phyloP scores from a whole-genome alignment of 2,113 vertebrate genomes.

The Probosciger aterrimus region DNA sequence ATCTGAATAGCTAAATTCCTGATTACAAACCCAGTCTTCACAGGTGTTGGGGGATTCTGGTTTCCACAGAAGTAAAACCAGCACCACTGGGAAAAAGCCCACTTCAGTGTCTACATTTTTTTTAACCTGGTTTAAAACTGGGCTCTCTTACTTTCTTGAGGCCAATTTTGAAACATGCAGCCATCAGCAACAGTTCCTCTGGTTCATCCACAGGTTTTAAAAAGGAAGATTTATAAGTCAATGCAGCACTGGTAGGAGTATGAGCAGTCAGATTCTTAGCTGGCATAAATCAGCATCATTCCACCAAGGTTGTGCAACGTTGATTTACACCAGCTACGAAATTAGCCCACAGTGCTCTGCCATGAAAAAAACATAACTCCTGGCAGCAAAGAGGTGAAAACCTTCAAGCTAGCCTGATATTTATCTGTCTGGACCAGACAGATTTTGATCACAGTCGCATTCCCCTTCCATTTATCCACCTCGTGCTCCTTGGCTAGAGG shows the following conservation, averaged over 20 bases:
- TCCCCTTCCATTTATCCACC: background rate
- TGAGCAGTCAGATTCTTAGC: conserved; percentile 10
- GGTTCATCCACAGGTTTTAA: background rate
- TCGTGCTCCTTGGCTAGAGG: background rate
- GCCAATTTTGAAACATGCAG: background rate
- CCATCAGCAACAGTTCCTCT: background rate
- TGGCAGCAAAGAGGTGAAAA: conserved; percentile 41
- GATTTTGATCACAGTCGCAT: conserved; percentile 29
- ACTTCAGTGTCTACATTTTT: background rate
- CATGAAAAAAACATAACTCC: conserved; percentile 52
- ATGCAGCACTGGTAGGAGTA: background rate
- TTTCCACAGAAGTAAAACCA: background rate
- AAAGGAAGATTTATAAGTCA: conserved; percentile 12
- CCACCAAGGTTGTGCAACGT: background rate
- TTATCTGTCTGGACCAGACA: conserved; percentile 37
- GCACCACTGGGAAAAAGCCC: background rate
- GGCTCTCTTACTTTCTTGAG: background rate
- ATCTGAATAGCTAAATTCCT: background rate
- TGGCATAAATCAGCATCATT: conserved; percentile 45
- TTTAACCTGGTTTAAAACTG: background rate
- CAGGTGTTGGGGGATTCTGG: background rate
- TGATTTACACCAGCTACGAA: conserved; percentile 58
- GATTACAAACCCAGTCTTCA: background rate
- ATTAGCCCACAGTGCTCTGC: conserved; percentile 44
- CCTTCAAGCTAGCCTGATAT: conserved; percentile 37